Evolutionary conservation across 2,797 vertebrate genomes (phyloP), one percentile per base, ranked within the genome.

Genomic region (Linurgus olivaceus): DNA sequence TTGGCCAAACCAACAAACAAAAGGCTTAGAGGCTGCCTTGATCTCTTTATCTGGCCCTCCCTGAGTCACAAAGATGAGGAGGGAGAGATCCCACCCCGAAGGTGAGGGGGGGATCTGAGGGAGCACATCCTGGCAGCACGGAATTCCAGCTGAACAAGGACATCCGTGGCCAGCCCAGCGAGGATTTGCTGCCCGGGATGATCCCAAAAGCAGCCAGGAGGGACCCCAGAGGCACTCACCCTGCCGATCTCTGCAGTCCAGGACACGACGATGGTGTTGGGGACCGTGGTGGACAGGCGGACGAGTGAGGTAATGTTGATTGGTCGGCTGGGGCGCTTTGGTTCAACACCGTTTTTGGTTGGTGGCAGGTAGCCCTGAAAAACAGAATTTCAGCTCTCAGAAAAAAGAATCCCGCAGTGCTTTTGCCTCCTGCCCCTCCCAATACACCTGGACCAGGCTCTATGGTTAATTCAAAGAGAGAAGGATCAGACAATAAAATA

Each of bases 251-350:
- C 99, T 35, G 99, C 98, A 42, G 99, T 99, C 99, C 99, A 99
- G 11, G 99, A 99, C 87, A 99, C 99, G 23, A 99, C 99, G 13
- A 99, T 99, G 88, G 99, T 99, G 97, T 99, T 99, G 91, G 99
- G 99, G 84, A 99, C 99, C 45, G 99, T 99, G 82, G 99, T 99
- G 94, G 99, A 99, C 94, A 99, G 96, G 87, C 99, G 98, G 95
- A 99, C 98, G 95, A 99, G 98, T 97, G 99, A 99, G 98, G 99
- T 99, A 98, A 99, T 99, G 97, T 99, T 99, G 98, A 99, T 99
- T 97, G 99, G 99, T 98, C 99, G 98, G 98, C 99, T 99, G 92
- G 99, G 99, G 97, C 99, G 98, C 98, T 99, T 99, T 98, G 99
- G 99, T 98, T 99, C 99, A 10, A 99, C 99, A 79, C 99, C 99